Base-by-base conservation (phyloP, 2,113 vertebrate genomes). In the Cyanoramphus novaezelandiae region DNA sequence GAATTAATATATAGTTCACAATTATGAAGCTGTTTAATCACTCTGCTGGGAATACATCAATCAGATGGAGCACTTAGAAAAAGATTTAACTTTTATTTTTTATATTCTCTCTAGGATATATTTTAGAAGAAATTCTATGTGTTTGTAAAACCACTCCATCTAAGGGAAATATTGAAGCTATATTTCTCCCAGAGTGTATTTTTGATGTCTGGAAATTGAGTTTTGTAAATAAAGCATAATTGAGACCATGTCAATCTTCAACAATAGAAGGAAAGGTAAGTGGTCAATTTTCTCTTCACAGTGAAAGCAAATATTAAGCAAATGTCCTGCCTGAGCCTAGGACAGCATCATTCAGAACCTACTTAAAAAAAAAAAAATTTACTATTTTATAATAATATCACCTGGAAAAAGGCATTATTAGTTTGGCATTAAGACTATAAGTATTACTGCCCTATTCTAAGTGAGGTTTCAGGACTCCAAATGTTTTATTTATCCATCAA, bases 151-250 rank as follows among this genome's bases (percentile, higher is more conserved):
- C 44, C 43, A 53, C 35, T 92, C 11, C 15, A 71, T 91, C 76
- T 69, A 92, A 78, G 33, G 14, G 50, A 80, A 68, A 92, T 93
- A 93, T 67, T 88, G 55, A 96, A 93, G 39, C 17, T 80, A 75
- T 91, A 94, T 92, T 96, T 96, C 37, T 80, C 50, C 81, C 21
- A 16, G 27, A 77, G 17, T 64, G 47, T 63, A 86, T 33, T 83
- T 93, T 84, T 86, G 64, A 68, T 86, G n/a, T 88, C 69, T 93
- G 69, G 46, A 93, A 96, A 86, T 19, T 4, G 29, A 68, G 55
- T 67, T 91, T 78, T 91, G 43, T 75, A 94, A 93, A 88, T 71
- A 75, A 97, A 93, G 37, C 27, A 50, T 86, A 93, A 84, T 33
- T 84, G 62, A 86, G 57, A 81, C 80, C 65, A 71, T 75, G 21